A percentile compares a stretch with the other conserved stretches of the same genome.
These are phyloP conservation scores for Apistogramma diplotaenia DNA, from an alignment of 2,113 vertebrate species.

Conservation along the genomic window DNA sequence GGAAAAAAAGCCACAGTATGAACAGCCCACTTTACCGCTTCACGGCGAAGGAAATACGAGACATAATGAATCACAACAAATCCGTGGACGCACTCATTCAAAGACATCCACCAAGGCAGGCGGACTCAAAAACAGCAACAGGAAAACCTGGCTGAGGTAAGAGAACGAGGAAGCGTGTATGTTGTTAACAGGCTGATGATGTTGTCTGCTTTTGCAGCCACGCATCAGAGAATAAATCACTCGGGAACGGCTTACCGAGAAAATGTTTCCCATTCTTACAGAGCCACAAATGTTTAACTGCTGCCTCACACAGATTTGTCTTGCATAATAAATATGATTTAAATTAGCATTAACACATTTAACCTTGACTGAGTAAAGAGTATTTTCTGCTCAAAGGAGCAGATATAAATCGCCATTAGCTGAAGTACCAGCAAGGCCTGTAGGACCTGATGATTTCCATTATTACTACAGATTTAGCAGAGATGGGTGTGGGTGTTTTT, in stretches of 20 bases:
- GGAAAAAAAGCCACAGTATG: not conserved
- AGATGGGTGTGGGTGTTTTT: not conserved
- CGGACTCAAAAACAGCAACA: not conserved
- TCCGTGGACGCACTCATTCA: not conserved
- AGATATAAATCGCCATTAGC: not conserved
- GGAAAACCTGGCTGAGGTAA: not conserved
- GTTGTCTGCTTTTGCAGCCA: constrained; percentile 21
- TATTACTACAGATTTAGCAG: not conserved
- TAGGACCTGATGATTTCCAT: not conserved
- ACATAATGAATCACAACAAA: not conserved
- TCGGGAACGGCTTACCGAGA: constrained; percentile 9
- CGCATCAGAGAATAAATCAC: constrained; percentile 8
- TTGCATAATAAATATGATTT: not conserved
- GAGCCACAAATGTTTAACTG: not conserved
- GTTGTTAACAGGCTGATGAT: constrained; percentile 5
- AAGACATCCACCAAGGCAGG: not conserved
- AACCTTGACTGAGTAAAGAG: not conserved
- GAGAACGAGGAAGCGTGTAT: not conserved
- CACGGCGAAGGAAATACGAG: not conserved
- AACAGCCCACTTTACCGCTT: not conserved
- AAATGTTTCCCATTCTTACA: not conserved
- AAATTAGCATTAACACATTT: not conserved
- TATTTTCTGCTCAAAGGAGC: not conserved
- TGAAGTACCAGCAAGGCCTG: not conserved
- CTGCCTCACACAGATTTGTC: not conserved